Evolutionary conservation across 2,113 vertebrate species (phyloP).

Genomic region (Hippocampus zosterae): DNA sequence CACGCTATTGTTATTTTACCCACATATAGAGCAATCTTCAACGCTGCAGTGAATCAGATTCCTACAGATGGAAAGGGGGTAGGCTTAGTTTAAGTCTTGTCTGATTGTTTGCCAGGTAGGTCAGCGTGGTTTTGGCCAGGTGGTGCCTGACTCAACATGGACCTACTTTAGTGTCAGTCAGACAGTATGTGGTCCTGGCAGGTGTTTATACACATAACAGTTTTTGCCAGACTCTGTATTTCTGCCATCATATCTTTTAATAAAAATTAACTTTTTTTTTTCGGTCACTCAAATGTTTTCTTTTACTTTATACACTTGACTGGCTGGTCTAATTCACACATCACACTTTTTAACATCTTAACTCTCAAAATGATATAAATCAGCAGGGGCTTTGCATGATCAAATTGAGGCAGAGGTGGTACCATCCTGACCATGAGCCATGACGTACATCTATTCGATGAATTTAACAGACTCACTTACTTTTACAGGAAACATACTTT

Average conservation of each 20-base stretch:
- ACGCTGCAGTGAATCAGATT: neutral
- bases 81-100: neutral
- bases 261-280: neutral
- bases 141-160: constrained; percentile 9
- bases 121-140: constrained; percentile 26
- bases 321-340: neutral
- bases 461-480: no score
- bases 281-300: neutral
- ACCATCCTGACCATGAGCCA: no score
- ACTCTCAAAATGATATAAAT: neutral
- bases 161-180: constrained; percentile 3
- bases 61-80: neutral
- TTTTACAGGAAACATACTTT: no score
- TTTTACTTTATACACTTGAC: neutral
- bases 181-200: neutral
- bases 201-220: constrained; percentile 14
- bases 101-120: constrained; percentile 20
- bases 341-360: neutral
- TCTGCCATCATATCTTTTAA: neutral
- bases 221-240: neutral
- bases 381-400: no score
- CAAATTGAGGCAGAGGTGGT: no score
- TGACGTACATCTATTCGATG: no score
- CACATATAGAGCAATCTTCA: neutral
- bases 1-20: no score